phyloP scores from a whole-genome alignment of 2,888 invertebrate species.

The Dione vanillae region DNA sequence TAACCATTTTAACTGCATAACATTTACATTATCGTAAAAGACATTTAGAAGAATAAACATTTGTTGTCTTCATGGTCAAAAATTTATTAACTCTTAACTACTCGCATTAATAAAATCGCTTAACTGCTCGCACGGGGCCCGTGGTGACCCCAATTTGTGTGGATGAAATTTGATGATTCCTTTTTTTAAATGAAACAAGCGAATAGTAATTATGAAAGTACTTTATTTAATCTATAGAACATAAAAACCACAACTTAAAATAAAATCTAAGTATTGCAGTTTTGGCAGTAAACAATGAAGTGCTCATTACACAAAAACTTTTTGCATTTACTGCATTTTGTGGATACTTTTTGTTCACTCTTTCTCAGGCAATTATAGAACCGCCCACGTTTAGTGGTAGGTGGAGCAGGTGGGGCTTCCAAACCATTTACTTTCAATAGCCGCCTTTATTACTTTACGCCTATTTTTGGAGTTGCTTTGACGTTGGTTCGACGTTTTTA shows the following conservation, averaged over 20 bases:
- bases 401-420: conserved; percentile 28
- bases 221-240: conserved; percentile 20
- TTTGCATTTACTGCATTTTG: conserved; percentile 33
- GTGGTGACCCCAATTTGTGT: conserved; percentile 34
- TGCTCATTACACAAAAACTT: conserved; percentile 35
- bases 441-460: conserved; percentile 15
- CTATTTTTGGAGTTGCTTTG: conserved; percentile 28
- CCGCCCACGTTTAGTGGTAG: conserved; percentile 34
- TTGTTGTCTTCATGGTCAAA: too few species aligned
- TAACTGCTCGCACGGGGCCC: conserved; percentile 31
- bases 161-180: conserved; percentile 33
- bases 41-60: too few species aligned
- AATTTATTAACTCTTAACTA: conserved; percentile 20
- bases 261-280: conserved; percentile 23
- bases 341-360: conserved; percentile 24
- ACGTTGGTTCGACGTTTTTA: conserved; percentile 29
- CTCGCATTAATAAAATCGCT: conserved; percentile 31
- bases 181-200: conserved; percentile 32
- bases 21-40: too few species aligned
- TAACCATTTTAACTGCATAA: too few species aligned
- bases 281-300: conserved; percentile 32
- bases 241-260: too few species aligned
- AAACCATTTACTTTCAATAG: conserved; percentile 29
- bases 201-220: conserved; percentile 35
- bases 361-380: conserved; percentile 7